Evolutionary conservation across 2,797 vertebrate genomes (phyloP).

Genomic region (Falco rusticolus): DNA sequence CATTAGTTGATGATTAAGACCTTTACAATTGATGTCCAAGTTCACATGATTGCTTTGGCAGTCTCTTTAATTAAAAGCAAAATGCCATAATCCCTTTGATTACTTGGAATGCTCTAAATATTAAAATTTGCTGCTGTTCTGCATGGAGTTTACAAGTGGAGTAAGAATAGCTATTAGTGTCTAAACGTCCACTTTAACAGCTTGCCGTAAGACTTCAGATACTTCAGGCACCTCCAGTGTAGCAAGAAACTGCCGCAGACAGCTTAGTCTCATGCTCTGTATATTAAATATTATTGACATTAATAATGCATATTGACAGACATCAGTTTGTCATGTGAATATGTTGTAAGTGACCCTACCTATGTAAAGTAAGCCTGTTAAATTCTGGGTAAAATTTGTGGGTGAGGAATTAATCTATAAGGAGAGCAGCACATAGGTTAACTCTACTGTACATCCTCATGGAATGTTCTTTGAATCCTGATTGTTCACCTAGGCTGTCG

Average conservation of each 20-base stretch:
- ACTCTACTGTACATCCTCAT: background rate
- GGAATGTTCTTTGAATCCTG: background rate
- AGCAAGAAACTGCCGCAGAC: background rate
- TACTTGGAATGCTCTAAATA: background rate
- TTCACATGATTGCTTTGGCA: too few relatives aligned
- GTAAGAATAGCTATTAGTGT: background rate
- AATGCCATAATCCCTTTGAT: background rate
- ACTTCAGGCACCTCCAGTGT: background rate
- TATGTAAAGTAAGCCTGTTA: background rate
- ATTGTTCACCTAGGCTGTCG: background rate
- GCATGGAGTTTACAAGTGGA: background rate
- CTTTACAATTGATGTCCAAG: background rate
- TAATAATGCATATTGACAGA: background rate
- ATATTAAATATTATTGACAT: background rate
- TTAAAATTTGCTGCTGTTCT: background rate
- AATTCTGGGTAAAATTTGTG: background rate
- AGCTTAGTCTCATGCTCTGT: rapidly evolving
- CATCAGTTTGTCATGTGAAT: background rate
- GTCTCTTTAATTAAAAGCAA: constrained; percentile 8
- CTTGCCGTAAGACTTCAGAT: background rate
- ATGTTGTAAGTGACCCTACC: background rate
- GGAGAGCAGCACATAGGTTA: background rate
- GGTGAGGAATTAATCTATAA: background rate
- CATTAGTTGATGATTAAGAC: background rate
- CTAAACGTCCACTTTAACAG: background rate